Base-by-base conservation (phyloP, 2,113 vertebrate species). In the Eulemur macaco region DNA sequence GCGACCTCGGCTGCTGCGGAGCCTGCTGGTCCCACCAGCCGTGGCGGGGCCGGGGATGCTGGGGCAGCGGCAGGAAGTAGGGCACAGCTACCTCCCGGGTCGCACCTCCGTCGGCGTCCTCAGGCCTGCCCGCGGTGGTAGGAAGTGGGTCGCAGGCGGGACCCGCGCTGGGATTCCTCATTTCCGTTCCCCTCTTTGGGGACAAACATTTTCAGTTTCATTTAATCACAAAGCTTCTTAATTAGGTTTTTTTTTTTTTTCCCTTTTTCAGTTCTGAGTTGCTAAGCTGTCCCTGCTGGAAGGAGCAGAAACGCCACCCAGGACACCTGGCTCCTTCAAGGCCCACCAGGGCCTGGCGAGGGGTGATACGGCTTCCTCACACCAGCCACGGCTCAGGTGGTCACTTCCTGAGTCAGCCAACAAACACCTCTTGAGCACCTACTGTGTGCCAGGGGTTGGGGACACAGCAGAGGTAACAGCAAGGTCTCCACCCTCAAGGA, bases 141-240 rank as follows among this genome's bases (percentile, higher is more conserved):
- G 98, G 98, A 99, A 99, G 98, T 99, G 98, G 98, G 99, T 98
- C 98, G 98, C 68, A n/a, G 97, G 97, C 98, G 98, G 97, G 96
- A 97, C 87, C 82, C 90, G 71, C 82, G 0, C 81, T 9, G 98
- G 98, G 98, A 98, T 98, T 97, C 97, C 98, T 98, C 91, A 98
- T 98, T 98, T 98, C 98, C 98, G 97, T 96, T 54, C 68, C 94
- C 13, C 96, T 98, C 98, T 98, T 98, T 96, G 97, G 98, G 98
- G 98, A 98, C 98, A 97, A 96, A 98, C 81, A 96, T 96, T 97
- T 98, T 97, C 86, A 83, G 96, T 98, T 98, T 98, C 98, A 98
- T 98, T 98, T 98, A 98, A 98, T 98, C 98, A 97, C 97, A 98
- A 97, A 97, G 97, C 92, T 98, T 98, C 98, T 98, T 98, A 99